Evolutionary conservation across 2,888 invertebrate species (phyloP).

Genomic region (Noctua janthina): DNA sequence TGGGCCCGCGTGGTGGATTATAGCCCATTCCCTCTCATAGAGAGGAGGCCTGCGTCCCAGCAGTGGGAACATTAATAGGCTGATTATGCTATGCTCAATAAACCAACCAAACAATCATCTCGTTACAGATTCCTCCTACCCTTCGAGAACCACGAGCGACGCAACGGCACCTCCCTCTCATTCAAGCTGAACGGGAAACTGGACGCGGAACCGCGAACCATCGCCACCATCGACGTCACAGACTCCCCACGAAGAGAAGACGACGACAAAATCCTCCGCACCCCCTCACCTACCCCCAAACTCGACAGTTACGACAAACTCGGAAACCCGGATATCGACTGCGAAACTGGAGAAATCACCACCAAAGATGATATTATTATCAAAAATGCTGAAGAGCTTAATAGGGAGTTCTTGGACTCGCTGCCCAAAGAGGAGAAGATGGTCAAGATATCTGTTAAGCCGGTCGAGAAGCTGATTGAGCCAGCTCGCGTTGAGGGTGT

Average conservation of each 20-base stretch:
- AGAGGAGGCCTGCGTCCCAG: too few species aligned
- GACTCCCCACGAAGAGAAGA: constrained; percentile 81
- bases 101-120: background rate
- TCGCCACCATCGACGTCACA: constrained; percentile 85
- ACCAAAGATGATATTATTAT: constrained; percentile 76
- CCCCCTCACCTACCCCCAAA: constrained; percentile 66
- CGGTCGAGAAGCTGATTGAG: constrained; percentile 80
- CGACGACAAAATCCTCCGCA: constrained; percentile 68
- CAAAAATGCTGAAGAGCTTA: constrained; percentile 84
- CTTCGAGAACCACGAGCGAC: constrained; percentile 91
- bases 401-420: constrained; percentile 85
- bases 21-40: too few species aligned
- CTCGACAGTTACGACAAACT: constrained; percentile 2
- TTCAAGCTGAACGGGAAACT: constrained; percentile 78
- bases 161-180: constrained; percentile 72
- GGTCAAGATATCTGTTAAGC: constrained; percentile 80
- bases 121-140: constrained; percentile 91
- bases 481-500: constrained; percentile 72
- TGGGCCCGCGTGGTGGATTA: too few species aligned
- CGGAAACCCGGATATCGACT: constrained; percentile 61
- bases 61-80: too few species aligned
- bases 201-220: constrained; percentile 69
- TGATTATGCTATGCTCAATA: background rate
- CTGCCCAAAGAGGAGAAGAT: constrained; percentile 78
- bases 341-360: constrained; percentile 73